phyloP scores from a whole-genome alignment of 2,888 invertebrate species.

The Ptilodon capucinus region DNA sequence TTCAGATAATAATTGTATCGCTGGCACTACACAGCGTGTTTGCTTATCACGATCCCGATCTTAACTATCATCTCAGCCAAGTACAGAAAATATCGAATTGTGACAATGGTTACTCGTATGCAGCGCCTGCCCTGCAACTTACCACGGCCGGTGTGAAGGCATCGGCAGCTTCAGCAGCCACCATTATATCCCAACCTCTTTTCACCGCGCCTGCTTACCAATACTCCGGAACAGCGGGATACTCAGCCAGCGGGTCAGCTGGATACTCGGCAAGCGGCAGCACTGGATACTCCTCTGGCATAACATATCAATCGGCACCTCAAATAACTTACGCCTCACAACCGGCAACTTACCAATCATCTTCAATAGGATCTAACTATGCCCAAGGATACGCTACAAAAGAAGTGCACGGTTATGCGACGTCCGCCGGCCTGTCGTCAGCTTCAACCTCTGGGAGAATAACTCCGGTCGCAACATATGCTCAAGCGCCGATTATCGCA shows the following conservation, averaged over 20 bases:
- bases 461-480: slow-evolving; percentile 70
- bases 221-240: slow-evolving; percentile 30
- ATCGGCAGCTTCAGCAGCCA: slow-evolving; percentile 32
- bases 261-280: slow-evolving; percentile 35
- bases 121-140: slow-evolving; percentile 79
- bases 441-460: slow-evolving; percentile 56
- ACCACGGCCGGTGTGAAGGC: slow-evolving; percentile 61
- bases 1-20: slow-evolving; percentile 58
- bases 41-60: slow-evolving; percentile 75
- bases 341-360: slow-evolving; percentile 46
- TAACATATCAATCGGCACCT: slow-evolving; percentile 55
- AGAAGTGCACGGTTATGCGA: slow-evolving; percentile 81
- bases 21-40: slow-evolving; percentile 50
- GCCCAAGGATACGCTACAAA: slow-evolving; percentile 42
- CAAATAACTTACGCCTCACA: slow-evolving; percentile 60
- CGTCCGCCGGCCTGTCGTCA: slow-evolving; percentile 74
- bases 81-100: slow-evolving; percentile 62
- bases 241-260: slow-evolving; percentile 28
- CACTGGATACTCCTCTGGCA: slow-evolving; percentile 35
- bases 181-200: slow-evolving; percentile 30
- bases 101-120: slow-evolving; percentile 79
- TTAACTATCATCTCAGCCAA: slow-evolving; percentile 73
- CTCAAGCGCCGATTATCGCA: slow-evolving; percentile 78
- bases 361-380: slow-evolving; percentile 41
- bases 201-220: slow-evolving; percentile 31